Percentiles rank a stretch among this genome's conserved stretches.
Evolutionary conservation across 2,888 invertebrate genomes (phyloP).

Genomic region (Thumatha senex): DNA sequence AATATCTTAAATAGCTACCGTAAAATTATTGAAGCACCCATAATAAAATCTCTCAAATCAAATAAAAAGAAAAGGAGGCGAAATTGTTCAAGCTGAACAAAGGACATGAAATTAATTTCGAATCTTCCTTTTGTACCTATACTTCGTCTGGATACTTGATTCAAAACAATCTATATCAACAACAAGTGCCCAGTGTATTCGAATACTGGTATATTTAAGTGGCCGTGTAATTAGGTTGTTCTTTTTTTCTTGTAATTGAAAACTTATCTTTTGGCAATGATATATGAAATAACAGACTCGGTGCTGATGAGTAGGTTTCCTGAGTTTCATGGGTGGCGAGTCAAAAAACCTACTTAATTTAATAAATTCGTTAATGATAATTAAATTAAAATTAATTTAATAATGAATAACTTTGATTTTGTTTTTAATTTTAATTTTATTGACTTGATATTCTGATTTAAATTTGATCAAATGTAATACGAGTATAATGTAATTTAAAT

Average conservation of each 20-base stretch:
- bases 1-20: constrained; percentile 27
- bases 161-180: constrained; percentile 22
- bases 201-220: constrained; percentile 4
- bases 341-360: no score
- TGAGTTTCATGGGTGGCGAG: no score
- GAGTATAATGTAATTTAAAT: no score
- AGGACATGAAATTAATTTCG: constrained; percentile 36
- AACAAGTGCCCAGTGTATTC: constrained; percentile 12
- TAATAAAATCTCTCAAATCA: constrained; percentile 33
- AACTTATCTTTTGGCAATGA: not conserved
- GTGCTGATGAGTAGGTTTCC: no score
- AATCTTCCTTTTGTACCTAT: constrained; percentile 5
- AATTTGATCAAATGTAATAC: no score
- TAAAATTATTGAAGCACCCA: constrained; percentile 22
- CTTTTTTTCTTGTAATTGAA: constrained; percentile 1
- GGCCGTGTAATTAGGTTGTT: constrained; percentile 8
- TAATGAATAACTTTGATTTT: no score
- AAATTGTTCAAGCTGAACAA: constrained; percentile 28
- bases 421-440: no score
- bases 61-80: constrained; percentile 25
- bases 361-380: no score
- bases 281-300: no score
- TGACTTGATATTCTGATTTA: no score
- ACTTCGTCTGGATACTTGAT: constrained; percentile 20
- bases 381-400: no score